Conservation (phyloP, 2,113 vertebrate species). For the Dicrurus megarhynchus region DNA sequence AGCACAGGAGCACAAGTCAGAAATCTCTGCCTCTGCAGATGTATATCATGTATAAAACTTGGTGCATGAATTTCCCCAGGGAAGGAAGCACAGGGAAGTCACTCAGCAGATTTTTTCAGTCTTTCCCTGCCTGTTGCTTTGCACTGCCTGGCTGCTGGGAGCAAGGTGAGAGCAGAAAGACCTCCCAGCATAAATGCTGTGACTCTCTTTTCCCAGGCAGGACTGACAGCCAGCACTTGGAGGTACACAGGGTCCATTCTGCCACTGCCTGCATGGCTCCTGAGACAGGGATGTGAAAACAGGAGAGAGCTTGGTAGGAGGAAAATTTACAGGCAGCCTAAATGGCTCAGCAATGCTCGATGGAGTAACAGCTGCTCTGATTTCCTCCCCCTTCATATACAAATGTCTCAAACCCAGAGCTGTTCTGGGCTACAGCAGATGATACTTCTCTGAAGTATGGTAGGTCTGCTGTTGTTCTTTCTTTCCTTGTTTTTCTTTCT, state of each 20-base stretch:
- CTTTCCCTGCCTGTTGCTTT: neutral
- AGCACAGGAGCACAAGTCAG: neutral
- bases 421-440: neutral
- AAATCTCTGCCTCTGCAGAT: neutral
- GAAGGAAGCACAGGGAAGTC: neutral
- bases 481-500: accelerated
- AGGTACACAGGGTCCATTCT: accelerated
- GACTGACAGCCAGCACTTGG: neutral
- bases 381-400: neutral
- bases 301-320: neutral
- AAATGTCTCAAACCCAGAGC: neutral
- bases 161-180: neutral
- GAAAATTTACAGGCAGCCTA: neutral
- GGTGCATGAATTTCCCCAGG: neutral
- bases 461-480: neutral
- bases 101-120: neutral
- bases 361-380: neutral
- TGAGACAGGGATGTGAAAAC: neutral
- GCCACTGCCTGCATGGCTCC: neutral
- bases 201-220: neutral
- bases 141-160: neutral
- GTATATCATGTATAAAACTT: neutral
- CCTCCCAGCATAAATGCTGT: neutral
- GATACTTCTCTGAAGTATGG: neutral
- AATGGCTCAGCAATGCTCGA: neutral